These are phyloP conservation scores for Scatophagus argus DNA, from an alignment of 2,113 vertebrate species.

Conservation along the genomic window DNA sequence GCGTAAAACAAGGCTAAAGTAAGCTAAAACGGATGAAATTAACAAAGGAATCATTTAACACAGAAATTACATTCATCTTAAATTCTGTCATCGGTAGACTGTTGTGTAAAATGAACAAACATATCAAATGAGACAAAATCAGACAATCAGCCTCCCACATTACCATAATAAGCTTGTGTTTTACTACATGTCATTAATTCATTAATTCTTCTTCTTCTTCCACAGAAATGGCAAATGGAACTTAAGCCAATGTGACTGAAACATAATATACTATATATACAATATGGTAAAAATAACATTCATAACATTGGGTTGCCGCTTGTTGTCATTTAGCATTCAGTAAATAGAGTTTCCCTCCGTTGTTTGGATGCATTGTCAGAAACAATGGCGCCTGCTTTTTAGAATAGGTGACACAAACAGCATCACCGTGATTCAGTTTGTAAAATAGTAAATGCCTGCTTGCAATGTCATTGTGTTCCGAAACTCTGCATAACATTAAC, in stretches of 20 bases:
- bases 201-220: too few species aligned
- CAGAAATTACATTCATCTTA: too few species aligned
- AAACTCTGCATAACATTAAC: constrained; percentile 34
- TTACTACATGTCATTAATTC: too few species aligned
- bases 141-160: too few species aligned
- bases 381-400: constrained; percentile 42
- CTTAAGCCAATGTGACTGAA: constrained; percentile 17
- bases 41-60: too few species aligned
- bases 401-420: constrained; percentile 50
- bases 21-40: too few species aligned
- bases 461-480: constrained; percentile 24
- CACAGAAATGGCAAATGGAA: constrained; percentile 25
- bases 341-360: constrained; percentile 25
- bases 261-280: too few species aligned
- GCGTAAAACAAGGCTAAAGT: too few species aligned
- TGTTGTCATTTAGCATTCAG: constrained; percentile 23
- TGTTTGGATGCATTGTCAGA: constrained; percentile 43
- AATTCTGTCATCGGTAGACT: too few species aligned
- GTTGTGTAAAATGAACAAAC: too few species aligned
- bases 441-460: constrained; percentile 28
- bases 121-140: too few species aligned
- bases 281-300: constrained; percentile 49
- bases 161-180: too few species aligned
- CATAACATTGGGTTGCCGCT: constrained; percentile 28
- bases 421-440: constrained; percentile 29